These are phyloP conservation scores for Aradus depressus DNA, from an alignment of 2,888 invertebrate species.

Conservation along the genomic window DNA sequence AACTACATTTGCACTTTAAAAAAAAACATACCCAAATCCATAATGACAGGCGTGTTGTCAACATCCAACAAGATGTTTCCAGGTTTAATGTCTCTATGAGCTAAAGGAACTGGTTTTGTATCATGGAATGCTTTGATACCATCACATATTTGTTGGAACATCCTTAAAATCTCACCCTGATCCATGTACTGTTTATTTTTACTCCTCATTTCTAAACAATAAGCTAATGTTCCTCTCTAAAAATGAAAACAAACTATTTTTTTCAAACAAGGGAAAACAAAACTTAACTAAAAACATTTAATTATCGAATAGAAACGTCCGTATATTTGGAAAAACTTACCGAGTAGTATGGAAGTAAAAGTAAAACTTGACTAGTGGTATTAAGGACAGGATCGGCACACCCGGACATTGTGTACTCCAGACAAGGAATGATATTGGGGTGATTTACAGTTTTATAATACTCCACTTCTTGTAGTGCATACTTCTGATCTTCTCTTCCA, in stretches of 20 bases:
- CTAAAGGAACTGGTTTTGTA: constrained; percentile 57
- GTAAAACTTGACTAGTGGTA: constrained; percentile 56
- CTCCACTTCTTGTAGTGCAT: constrained; percentile 60
- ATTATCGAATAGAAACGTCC: background rate
- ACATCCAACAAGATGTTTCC: constrained; percentile 68
- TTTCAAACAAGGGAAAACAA: background rate
- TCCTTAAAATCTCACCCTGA: constrained; percentile 51
- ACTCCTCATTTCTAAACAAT: constrained; percentile 51
- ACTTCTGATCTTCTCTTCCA: constrained; percentile 60
- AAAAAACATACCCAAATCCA: constrained; percentile 57
- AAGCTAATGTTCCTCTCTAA: constrained; percentile 60
- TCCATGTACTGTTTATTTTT: constrained; percentile 49
- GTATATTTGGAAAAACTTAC: constrained; percentile 36
- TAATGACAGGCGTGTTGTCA: constrained; percentile 59
- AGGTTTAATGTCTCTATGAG: constrained; percentile 77
- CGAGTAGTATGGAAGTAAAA: constrained; percentile 63
- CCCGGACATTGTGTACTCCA: constrained; percentile 54
- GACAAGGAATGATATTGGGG: constrained; percentile 58
- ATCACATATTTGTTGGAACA: constrained; percentile 62
- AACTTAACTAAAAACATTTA: background rate
- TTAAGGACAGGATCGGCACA: constrained; percentile 51
- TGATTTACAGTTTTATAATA: constrained; percentile 58
- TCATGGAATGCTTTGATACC: constrained; percentile 64
- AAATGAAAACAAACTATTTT: constrained; percentile 21
- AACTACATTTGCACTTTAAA: background rate